phyloP scores from a whole-genome alignment of 2,888 invertebrate species.

The Diplolepis rosae region DNA sequence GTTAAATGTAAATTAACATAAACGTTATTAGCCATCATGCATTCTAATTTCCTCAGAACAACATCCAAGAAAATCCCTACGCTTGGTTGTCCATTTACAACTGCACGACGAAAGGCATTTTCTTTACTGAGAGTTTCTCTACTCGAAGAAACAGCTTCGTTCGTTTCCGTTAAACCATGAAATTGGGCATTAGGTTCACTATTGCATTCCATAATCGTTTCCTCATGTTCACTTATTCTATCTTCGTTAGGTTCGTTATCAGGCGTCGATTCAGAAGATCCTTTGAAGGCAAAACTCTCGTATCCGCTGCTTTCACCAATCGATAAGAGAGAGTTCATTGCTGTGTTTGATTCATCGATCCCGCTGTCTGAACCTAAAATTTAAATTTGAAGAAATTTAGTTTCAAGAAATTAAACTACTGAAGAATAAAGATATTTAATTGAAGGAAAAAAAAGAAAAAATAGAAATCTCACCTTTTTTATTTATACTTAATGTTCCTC shows the following conservation, averaged over 20 bases:
- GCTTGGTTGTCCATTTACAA: constrained; percentile 69
- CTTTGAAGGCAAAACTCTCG: constrained; percentile 78
- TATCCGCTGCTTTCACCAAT: constrained; percentile 87
- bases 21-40: constrained; percentile 88
- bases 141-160: constrained; percentile 7
- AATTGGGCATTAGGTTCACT: constrained; percentile 46
- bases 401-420: constrained; percentile 35
- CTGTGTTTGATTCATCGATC: constrained; percentile 62
- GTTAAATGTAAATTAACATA: constrained; percentile 92
- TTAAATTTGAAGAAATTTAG: constrained; percentile 47
- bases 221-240: constrained; percentile 57
- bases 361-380: constrained; percentile 46
- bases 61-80: constrained; percentile 82
- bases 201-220: constrained; percentile 44
- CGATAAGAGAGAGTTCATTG: constrained; percentile 80
- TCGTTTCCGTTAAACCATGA: constrained; percentile 38
- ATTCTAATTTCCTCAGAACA: constrained; percentile 86
- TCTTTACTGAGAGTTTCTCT: background rate
- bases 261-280: constrained; percentile 74
- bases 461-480: constrained; percentile 28
- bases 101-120: constrained; percentile 43
- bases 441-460: too few species aligned
- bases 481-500: constrained; percentile 34
- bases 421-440: too few species aligned
- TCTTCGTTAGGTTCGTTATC: constrained; percentile 67